Evolutionary conservation across 2,113 vertebrate species (phyloP), one percentile per base, ranked within the genome.

Genomic region (Agelaius tricolor): DNA sequence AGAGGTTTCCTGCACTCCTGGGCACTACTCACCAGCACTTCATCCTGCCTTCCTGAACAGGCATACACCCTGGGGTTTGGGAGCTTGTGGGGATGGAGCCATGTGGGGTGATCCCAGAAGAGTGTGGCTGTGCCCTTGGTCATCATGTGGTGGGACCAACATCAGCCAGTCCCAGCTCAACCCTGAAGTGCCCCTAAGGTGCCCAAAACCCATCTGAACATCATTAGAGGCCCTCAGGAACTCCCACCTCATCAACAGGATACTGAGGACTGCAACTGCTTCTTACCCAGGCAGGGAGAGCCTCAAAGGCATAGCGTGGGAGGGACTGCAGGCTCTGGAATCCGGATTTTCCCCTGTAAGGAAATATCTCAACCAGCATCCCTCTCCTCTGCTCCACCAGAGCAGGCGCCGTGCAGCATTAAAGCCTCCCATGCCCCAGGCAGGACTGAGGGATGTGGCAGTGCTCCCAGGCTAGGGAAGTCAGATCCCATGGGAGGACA

Each of bases 151-250:
- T n/a, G 26, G 19, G 22, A 47, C 15, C 0, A 21, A 58, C 0
- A 1, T 11, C 30, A 61, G 30, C 0, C 0, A 35, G 26, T 12
- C 51, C 65, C 49, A 78, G 27, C 21, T 76, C 76, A 61, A 75
- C 16, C 5, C 16, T 11, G 18, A 54, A 37, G 13, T 1, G 1
- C 9, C 41, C 15, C 51, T 10, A 20, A 9, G 3, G 62, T 6
- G 27, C 17, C 59, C 2, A 1, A 57, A 61, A 33, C 15, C n/a
- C 0, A 0, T 0, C 27, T 4, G 10, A 73, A 54, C 1, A 2
- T 3, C 2, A 3, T 26, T n/a, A 1, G 0, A 41, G 14, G 20
- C 11, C 22, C 46, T 35, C 0, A 0, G 31, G 13, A 67, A 43
- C 9, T 14, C 39, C 16, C 27, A 21, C 4, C 5, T 33, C 74